A percentile compares a stretch with the other conserved stretches of the same genome.
These are phyloP conservation scores for Dicyrtomina minuta DNA, from an alignment of 2,888 invertebrate genomes.

Conservation along the genomic window DNA sequence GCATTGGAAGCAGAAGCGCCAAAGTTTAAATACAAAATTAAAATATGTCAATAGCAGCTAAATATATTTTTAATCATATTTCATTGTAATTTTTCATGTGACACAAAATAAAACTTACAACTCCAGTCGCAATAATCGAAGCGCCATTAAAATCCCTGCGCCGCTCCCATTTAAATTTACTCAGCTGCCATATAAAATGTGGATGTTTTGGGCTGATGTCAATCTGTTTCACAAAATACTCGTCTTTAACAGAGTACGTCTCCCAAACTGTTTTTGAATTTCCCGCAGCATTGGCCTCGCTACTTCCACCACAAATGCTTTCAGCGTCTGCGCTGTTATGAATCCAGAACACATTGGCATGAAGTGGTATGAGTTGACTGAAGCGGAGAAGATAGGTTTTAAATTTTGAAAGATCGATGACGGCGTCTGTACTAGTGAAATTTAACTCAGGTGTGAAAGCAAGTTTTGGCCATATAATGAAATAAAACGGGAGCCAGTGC, in stretches of 20 bases:
- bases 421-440: not conserved
- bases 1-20: too few species aligned
- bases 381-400: not conserved
- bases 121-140: conserved; percentile 17
- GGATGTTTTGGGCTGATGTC: too few species aligned
- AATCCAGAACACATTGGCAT: not conserved
- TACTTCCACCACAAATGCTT: too few species aligned
- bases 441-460: not conserved
- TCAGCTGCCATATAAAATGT: not conserved
- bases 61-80: too few species aligned
- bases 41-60: not conserved
- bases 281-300: too few species aligned
- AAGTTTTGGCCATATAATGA: conserved; percentile 5
- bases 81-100: not conserved
- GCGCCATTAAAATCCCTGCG: conserved; percentile 6
- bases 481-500: not conserved
- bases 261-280: conserved; percentile 13
- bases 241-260: conserved; percentile 2
- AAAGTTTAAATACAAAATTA: not conserved
- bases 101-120: not conserved
- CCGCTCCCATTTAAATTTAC: conserved; percentile 1
- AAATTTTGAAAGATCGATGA: not conserved
- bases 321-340: not conserved
- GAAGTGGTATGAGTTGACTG: not conserved
- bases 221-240: not conserved